A percentile compares a stretch with the other conserved stretches of the same genome.
Evolutionary conservation across 2,797 vertebrate species (phyloP).

Genomic region (Rhinophrynus dorsalis): DNA sequence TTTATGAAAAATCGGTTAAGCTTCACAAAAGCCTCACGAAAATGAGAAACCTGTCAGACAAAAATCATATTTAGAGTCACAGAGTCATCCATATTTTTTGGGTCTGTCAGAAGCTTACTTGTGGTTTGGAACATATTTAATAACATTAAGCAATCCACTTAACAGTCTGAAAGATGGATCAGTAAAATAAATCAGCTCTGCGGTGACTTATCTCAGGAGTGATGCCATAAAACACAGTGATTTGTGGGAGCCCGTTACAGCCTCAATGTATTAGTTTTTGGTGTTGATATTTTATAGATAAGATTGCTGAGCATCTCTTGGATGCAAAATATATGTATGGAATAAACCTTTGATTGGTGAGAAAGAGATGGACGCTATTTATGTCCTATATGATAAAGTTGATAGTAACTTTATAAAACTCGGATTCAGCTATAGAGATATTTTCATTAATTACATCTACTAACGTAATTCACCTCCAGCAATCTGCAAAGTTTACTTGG

Average conservation of each 20-base stretch:
- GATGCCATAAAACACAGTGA: constrained; percentile 72
- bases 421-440: no score
- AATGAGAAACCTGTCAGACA: no score
- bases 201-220: constrained; percentile 71
- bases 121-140: constrained; percentile 69
- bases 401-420: no score
- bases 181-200: constrained; percentile 72
- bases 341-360: no score
- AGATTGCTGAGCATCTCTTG: neutral
- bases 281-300: neutral
- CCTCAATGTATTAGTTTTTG: constrained; percentile 61
- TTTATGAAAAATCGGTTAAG: no score
- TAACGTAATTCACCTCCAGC: no score
- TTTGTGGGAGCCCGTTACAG: constrained; percentile 68
- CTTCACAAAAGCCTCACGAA: no score
- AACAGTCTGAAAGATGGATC: constrained; percentile 69
- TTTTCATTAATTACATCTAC: neutral
- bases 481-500: no score
- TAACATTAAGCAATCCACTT: constrained; percentile 73
- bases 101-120: constrained; percentile 51
- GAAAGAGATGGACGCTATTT: no score
- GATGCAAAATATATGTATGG: constrained; percentile 5
- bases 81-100: constrained; percentile 10
- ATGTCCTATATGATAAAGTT: no score
- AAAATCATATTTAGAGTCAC: neutral